Conservation (phyloP, 2,113 vertebrate genomes). For the Leptobrachium leishanense region DNA sequence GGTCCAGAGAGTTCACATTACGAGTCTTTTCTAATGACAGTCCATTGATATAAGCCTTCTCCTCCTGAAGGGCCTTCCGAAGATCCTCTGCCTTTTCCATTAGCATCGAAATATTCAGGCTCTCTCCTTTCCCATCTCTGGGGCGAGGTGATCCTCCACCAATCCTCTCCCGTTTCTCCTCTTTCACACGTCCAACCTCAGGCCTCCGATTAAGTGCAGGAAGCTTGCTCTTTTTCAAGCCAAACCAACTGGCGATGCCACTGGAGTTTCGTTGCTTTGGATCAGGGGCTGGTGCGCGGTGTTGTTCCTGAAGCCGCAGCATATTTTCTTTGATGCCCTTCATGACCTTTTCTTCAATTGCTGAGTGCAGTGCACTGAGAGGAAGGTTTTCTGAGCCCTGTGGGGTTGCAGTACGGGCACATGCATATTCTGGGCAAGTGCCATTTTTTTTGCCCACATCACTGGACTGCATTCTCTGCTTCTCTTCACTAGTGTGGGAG, state of each 20-base stretch:
- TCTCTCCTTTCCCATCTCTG: slow-evolving; percentile 77
- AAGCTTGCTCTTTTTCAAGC: slow-evolving; percentile 89
- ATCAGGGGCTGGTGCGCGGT: slow-evolving; percentile 68
- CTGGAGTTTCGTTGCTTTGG: slow-evolving; percentile 86
- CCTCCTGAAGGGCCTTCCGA: slow-evolving; percentile 88
- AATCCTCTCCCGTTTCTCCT: slow-evolving; percentile 54
- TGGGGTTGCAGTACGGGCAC: slow-evolving; percentile 11
- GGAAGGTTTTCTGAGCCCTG: slow-evolving; percentile 37
- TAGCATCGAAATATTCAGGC: slow-evolving; percentile 91
- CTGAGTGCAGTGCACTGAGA: slow-evolving; percentile 65
- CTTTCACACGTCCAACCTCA: slow-evolving; percentile 72
- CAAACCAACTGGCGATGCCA: slow-evolving; percentile 92
- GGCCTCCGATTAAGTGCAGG: slow-evolving; percentile 85
- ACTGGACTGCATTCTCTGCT: slow-evolving; percentile 64
- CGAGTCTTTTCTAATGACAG: slow-evolving; percentile 75
- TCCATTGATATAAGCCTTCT: slow-evolving; percentile 84
- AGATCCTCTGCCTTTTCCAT: slow-evolving; percentile 95
- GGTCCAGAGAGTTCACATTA: slow-evolving; percentile 73
- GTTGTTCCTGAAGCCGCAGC: slow-evolving; percentile 87
- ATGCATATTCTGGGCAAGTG: slow-evolving; percentile 65
- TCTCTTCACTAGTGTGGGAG: slow-evolving; percentile 65
- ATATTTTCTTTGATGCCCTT: slow-evolving; percentile 95
- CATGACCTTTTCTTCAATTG: slow-evolving; percentile 97
- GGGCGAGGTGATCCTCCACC: slow-evolving; percentile 74
- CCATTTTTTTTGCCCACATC: slow-evolving; percentile 68